A percentile compares a stretch with the other conserved stretches of the same genome.
phyloP scores from a whole-genome alignment of 2,888 invertebrate genomes.

The Lomographa bimaculata region DNA sequence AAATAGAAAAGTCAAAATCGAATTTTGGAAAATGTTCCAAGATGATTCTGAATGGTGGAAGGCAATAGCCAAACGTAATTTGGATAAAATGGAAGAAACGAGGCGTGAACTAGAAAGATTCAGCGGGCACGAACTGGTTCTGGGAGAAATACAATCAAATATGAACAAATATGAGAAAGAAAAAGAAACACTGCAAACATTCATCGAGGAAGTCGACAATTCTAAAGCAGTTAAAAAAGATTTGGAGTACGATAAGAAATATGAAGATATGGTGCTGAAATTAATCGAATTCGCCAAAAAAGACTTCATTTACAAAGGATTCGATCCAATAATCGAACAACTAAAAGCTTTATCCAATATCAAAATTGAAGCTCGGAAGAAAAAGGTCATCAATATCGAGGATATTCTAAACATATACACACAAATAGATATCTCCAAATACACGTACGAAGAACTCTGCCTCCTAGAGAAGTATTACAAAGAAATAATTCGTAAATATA shows the following conservation, averaged over 20 bases:
- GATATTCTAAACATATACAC: slow-evolving; percentile 71
- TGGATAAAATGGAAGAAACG: slow-evolving; percentile 76
- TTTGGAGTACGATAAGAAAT: slow-evolving; percentile 71
- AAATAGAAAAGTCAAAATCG: slow-evolving; percentile 51
- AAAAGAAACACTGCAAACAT: slow-evolving; percentile 62
- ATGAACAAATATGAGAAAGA: slow-evolving; percentile 64
- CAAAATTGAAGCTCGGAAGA: slow-evolving; percentile 59
- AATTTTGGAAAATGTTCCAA: slow-evolving; percentile 75
- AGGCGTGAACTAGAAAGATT: slow-evolving; percentile 71
- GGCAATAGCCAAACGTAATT: slow-evolving; percentile 70
- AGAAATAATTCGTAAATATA: slow-evolving; percentile 71
- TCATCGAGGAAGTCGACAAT: slow-evolving; percentile 72
- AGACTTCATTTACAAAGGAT: slow-evolving; percentile 76
- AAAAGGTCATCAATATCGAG: slow-evolving; percentile 60
- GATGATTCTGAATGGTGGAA: slow-evolving; percentile 80
- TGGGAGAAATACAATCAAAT: slow-evolving; percentile 66
- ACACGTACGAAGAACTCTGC: slow-evolving; percentile 75
- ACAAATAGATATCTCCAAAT: slow-evolving; percentile 68
- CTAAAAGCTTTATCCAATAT: slow-evolving; percentile 66
- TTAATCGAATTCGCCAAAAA: slow-evolving; percentile 75
- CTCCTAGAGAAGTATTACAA: slow-evolving; percentile 73
- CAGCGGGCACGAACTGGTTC: slow-evolving; percentile 70
- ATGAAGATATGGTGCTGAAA: slow-evolving; percentile 74
- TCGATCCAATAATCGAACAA: slow-evolving; percentile 74
- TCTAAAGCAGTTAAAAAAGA: slow-evolving; percentile 67